Conservation (phyloP, 2,888 invertebrate species). For the Dorcus hopei region DNA sequence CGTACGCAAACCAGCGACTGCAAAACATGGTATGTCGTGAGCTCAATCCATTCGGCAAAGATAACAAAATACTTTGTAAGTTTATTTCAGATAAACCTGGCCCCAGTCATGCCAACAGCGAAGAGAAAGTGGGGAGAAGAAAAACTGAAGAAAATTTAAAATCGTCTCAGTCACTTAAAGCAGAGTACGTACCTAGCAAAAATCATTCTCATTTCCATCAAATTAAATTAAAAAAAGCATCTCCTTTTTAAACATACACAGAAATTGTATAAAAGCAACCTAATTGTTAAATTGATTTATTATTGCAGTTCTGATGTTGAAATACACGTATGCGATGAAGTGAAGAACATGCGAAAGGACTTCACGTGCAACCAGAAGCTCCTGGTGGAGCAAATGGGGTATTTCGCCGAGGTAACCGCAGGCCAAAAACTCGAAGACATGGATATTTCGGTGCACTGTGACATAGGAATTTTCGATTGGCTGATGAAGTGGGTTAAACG, state of each 20-base stretch:
- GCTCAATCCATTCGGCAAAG: no score
- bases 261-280: no score
- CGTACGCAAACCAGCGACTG: constrained; percentile 12
- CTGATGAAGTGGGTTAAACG: constrained; percentile 93
- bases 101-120: constrained; percentile 15
- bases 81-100: no score
- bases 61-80: no score
- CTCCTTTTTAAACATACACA: no score
- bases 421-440: constrained; percentile 83
- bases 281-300: no score
- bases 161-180: no score
- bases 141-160: constrained; percentile 42
- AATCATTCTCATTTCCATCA: no score
- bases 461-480: constrained; percentile 95
- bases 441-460: constrained; percentile 96
- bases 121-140: constrained; percentile 52
- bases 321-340: constrained; percentile 94
- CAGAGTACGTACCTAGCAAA: no score
- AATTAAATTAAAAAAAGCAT: no score
- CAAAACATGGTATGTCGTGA: no score
- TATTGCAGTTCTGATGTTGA: constrained; percentile 67
- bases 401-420: constrained; percentile 86
- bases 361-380: constrained; percentile 86
- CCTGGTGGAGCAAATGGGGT: constrained; percentile 89
- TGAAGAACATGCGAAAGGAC: constrained; percentile 83